phyloP scores from a whole-genome alignment of 2,888 invertebrate species.

The Agrilus mali region DNA sequence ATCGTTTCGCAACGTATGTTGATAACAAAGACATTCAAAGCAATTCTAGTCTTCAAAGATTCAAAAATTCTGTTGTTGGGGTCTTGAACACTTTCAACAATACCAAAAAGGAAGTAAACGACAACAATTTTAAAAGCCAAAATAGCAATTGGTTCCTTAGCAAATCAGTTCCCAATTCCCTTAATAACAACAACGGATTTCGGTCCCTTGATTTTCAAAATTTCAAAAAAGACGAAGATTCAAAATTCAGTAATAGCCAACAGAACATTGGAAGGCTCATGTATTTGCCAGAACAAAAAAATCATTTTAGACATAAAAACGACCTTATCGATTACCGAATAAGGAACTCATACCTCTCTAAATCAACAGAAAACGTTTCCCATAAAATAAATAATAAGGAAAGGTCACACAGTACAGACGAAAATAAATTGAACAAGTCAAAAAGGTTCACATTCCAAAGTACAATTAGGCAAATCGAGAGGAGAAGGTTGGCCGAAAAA shows the following conservation, averaged over 20 bases:
- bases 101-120: slow-evolving; percentile 17
- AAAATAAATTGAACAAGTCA: slow-evolving; percentile 24
- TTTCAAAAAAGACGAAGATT: slow-evolving; percentile 18
- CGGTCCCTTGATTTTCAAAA: slow-evolving; percentile 26
- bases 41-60: slow-evolving; percentile 41
- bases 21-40: slow-evolving; percentile 26
- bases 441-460: slow-evolving; percentile 76
- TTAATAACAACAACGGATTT: slow-evolving; percentile 47
- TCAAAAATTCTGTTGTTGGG: slow-evolving; percentile 57
- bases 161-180: slow-evolving; percentile 65
- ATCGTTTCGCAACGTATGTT: slow-evolving; percentile 34
- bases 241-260: slow-evolving; percentile 14
- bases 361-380: too few species aligned
- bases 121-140: slow-evolving; percentile 21
- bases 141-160: slow-evolving; percentile 73
- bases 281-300: slow-evolving; percentile 49
- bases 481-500: slow-evolving; percentile 60
- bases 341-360: too few species aligned
- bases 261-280: slow-evolving; percentile 55
- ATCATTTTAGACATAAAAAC: slow-evolving; percentile 3
- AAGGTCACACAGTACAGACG: slow-evolving; percentile 6
- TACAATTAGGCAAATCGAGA: slow-evolving; percentile 68
- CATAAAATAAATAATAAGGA: slow-evolving; percentile 5
- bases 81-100: slow-evolving; percentile 26
- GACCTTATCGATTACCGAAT: too few species aligned